Evolutionary conservation across 64 coral and sea anemone species (phyloP).

Genomic region (Actinia tenebrosa): DNA sequence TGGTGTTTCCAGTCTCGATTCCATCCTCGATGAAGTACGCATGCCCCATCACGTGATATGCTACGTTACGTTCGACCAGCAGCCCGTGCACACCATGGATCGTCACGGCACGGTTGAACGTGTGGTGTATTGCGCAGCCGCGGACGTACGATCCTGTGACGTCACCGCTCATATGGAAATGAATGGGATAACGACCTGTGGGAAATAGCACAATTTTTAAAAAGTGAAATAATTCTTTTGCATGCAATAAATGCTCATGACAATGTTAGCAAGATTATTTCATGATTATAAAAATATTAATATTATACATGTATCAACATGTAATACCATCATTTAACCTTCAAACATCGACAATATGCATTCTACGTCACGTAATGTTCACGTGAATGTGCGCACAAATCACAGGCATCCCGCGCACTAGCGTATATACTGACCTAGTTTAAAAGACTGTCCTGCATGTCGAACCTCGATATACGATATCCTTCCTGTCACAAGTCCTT

Average conservation of each 20-base stretch:
- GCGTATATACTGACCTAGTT: conserved; percentile 45
- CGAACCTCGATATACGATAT: conserved; percentile 69
- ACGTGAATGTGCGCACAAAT: not conserved
- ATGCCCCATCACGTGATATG: conserved; percentile 69
- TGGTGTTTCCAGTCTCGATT: conserved; percentile 70
- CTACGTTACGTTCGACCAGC: conserved; percentile 73
- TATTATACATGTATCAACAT: no score
- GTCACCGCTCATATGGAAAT: conserved; percentile 85
- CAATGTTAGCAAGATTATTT: no score
- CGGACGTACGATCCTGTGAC: conserved; percentile 76
- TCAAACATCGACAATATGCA: no score
- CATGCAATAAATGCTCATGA: no score
- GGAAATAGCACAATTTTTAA: not conserved
- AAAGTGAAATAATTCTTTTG: no score
- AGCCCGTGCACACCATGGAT: conserved; percentile 68
- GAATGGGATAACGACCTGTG: conserved; percentile 80
- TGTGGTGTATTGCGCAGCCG: conserved; percentile 81
- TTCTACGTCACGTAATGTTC: no score
- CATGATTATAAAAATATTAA: no score
- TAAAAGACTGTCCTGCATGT: conserved; percentile 77
- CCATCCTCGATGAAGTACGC: conserved; percentile 88
- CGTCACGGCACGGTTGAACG: conserved; percentile 84
- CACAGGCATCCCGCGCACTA: not conserved
- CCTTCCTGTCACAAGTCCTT: conserved; percentile 53
- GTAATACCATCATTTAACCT: no score